Conservation (phyloP, 2,888 invertebrate species). For the Deilephila porcellus region DNA sequence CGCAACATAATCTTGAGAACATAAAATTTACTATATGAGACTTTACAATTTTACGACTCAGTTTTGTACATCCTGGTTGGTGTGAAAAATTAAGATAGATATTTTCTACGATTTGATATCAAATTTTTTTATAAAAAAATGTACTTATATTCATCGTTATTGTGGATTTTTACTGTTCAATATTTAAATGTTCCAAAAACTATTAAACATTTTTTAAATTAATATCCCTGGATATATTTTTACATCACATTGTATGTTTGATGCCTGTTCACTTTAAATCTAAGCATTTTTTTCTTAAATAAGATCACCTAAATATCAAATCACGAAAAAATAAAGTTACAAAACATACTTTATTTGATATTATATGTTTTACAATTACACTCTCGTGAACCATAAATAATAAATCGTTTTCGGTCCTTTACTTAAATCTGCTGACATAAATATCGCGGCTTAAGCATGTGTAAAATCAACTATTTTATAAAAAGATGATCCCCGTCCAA, state of each 20-base stretch:
- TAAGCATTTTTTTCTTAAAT: no score
- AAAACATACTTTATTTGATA: neutral
- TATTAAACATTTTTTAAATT: no score
- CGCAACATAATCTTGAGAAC: neutral
- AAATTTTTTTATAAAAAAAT: no score
- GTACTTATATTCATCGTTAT: no score
- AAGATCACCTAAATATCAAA: no score
- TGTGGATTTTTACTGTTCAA: no score
- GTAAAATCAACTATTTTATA: slow-evolving; percentile 75
- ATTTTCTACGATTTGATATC: no score
- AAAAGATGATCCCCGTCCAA: slow-evolving; percentile 74
- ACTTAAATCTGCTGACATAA: slow-evolving; percentile 17
- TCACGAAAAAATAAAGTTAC: neutral
- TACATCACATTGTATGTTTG: no score
- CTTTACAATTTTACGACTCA: neutral
- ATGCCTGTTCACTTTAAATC: no score
- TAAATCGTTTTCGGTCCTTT: slow-evolving; percentile 17
- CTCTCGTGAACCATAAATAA: neutral
- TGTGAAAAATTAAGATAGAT: neutral
- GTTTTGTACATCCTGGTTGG: neutral
- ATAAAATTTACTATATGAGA: slow-evolving; percentile 4
- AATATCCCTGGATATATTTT: no score
- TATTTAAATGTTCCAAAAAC: no score
- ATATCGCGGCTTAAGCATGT: slow-evolving; percentile 56
- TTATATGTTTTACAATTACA: no score